These are phyloP conservation scores for Paralichthys olivaceus DNA, from an alignment of 2,113 vertebrate genomes.

Conservation along the genomic window DNA sequence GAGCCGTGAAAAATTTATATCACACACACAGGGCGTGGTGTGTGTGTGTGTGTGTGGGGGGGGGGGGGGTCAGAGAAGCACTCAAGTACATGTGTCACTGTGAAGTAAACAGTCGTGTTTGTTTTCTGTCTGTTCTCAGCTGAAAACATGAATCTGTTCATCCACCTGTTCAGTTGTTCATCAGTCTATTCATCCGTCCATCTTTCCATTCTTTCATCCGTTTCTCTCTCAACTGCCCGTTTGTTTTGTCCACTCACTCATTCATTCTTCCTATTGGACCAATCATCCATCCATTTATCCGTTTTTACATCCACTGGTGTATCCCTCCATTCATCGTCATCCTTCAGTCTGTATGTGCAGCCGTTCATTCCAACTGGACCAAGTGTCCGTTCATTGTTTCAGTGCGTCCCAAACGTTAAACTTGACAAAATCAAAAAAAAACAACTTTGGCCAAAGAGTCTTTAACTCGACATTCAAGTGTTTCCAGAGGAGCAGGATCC, in stretches of 20 bases:
- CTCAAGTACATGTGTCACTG: constrained; percentile 53
- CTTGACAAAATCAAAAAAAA: too few relatives aligned
- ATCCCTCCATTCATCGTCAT: too few relatives aligned
- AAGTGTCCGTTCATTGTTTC: not conserved
- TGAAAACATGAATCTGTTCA: too few relatives aligned
- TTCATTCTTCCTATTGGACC: too few relatives aligned
- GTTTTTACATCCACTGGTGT: too few relatives aligned
- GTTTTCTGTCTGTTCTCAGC: constrained; percentile 1
- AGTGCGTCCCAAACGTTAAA: not conserved
- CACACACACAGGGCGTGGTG: constrained; percentile 31
- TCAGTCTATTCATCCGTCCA: not conserved
- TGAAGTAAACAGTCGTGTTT: constrained; percentile 2
- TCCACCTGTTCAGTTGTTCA: not conserved
- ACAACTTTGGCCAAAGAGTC: too few relatives aligned
- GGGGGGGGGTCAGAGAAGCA: not conserved
- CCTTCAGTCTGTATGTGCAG: too few relatives aligned
- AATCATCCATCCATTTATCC: too few relatives aligned
- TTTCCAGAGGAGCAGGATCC: not conserved
- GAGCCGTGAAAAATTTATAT: constrained; percentile 70
- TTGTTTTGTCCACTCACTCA: not conserved
- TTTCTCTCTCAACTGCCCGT: not conserved
- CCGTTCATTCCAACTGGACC: too few relatives aligned
- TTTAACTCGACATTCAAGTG: too few relatives aligned
- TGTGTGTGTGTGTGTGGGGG: constrained; percentile 11
- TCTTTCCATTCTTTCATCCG: not conserved